Base-by-base conservation (phyloP, 1,140 invertebrate species). In the Copidosoma floridanum region DNA sequence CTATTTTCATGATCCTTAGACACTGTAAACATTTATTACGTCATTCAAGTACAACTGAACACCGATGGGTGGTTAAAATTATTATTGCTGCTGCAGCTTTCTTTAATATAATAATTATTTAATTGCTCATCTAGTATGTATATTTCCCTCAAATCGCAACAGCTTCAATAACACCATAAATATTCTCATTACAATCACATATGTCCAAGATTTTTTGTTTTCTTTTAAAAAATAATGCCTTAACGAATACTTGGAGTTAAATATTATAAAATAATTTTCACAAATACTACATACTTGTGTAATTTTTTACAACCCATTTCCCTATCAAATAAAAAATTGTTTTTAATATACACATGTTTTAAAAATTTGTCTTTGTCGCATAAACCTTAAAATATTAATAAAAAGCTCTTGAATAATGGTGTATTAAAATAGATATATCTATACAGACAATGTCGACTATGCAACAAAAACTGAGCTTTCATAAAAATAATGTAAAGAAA, bases 21-120 rank as follows among this genome's bases (percentile, higher is more conserved):
- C 65, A 72, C 71, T 76, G 73, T 76, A 76, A 78, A 76, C 72
- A 76, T 78, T 78, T 78, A 76, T 76, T 76, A 74, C 68, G 72
- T 75, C 68, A 75, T 70, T 72, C 77, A 76, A 79, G 73, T 79
- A 78, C 75, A 79, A 74, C 78, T 77, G 76, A 79, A 78, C 76
- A 77, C 76, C 75, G 65, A 79, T 61, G 71, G 75, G 71, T 70
- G 65, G 61, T 71, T 75, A 75, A 63, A 73, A 72, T 76, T 68
- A 70, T 71, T 66, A 58, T 74, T 74, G 59, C 71, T 68, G 47
- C 53, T 55, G 16, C 18, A 40, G n/a, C 40, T 37, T 51, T 8
- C 26, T 12, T 50, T 44, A 16, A 48, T 63, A 64, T 61, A 62
- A 66, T 62, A 11, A 16, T 56, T 54, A 44, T 43, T 38, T 37